Percentiles rank a stretch among this genome's conserved stretches.
Conservation (phyloP, 2,888 invertebrate species). For the Dioctria linearis region DNA sequence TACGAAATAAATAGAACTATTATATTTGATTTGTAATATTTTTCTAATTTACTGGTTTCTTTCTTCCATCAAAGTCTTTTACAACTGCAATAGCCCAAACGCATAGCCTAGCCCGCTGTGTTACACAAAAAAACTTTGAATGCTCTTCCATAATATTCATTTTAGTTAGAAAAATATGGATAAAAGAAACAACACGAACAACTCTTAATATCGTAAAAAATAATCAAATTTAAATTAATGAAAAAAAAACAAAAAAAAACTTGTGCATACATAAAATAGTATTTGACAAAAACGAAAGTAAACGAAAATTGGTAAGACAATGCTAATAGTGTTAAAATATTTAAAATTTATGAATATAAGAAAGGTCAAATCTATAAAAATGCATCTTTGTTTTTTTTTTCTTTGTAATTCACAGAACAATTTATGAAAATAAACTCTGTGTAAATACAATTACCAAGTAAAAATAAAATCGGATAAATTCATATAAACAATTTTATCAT, state of each 20-base stretch:
- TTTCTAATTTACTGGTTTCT: background rate
- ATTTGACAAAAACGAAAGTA: background rate
- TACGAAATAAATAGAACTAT: background rate
- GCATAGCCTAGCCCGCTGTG: conserved; percentile 52
- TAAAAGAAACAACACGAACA: conserved; percentile 7
- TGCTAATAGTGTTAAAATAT: background rate
- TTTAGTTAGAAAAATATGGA: conserved; percentile 16
- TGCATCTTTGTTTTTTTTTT: background rate
- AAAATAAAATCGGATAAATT: background rate
- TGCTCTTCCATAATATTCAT: conserved; percentile 11
- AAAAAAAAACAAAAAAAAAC: conserved; percentile 1
- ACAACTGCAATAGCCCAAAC: conserved; percentile 54
- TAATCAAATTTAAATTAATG: background rate
- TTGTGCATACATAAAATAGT: background rate
- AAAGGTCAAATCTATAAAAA: background rate
- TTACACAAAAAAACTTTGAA: conserved; percentile 42
- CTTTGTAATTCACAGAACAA: background rate
- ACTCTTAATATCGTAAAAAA: background rate
- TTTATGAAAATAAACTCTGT: background rate
- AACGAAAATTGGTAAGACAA: background rate
- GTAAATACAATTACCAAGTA: background rate
- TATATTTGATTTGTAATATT: background rate
- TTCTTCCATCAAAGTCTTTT: background rate
- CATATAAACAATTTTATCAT: conserved; percentile 1
- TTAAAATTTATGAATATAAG: background rate